phyloP scores from a whole-genome alignment of 2,113 vertebrate species.

The Antechinus stuartii region DNA sequence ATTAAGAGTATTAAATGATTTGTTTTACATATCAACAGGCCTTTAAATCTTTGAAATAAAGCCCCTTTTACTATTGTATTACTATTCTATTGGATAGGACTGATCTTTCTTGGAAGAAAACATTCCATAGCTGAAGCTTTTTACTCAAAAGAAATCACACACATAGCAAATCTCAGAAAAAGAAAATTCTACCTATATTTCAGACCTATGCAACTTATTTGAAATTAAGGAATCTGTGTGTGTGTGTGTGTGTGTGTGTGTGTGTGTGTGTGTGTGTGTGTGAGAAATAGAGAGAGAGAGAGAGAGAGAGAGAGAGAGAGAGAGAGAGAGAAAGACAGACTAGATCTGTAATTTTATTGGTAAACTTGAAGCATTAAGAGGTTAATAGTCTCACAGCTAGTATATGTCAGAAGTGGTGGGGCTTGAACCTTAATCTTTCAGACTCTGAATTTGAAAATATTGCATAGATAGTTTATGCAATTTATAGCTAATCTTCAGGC shows the following conservation, averaged over 20 bases:
- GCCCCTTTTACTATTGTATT: not conserved
- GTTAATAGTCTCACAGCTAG: not conserved
- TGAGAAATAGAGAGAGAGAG: too few relatives aligned
- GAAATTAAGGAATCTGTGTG: not conserved
- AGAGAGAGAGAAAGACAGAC: too few relatives aligned
- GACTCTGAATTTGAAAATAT: not conserved
- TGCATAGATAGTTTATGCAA: not conserved
- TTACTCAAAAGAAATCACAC: not conserved
- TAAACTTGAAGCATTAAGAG: not conserved
- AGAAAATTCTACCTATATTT: not conserved
- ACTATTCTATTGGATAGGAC: not conserved
- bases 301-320: too few relatives aligned
- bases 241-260: too few relatives aligned
- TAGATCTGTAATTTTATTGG: not conserved
- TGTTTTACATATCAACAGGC: not conserved
- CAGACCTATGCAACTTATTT: not conserved
- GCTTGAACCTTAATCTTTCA: not conserved
- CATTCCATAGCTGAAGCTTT: not conserved
- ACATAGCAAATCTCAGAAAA: not conserved
- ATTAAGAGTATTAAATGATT: not conserved
- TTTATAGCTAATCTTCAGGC: not conserved
- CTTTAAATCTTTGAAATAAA: not conserved
- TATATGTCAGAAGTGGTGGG: not conserved
- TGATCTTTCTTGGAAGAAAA: not conserved
- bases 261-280: too few relatives aligned